Conservation (phyloP, 2,113 vertebrate genomes). For the Ifrita kowaldi region DNA sequence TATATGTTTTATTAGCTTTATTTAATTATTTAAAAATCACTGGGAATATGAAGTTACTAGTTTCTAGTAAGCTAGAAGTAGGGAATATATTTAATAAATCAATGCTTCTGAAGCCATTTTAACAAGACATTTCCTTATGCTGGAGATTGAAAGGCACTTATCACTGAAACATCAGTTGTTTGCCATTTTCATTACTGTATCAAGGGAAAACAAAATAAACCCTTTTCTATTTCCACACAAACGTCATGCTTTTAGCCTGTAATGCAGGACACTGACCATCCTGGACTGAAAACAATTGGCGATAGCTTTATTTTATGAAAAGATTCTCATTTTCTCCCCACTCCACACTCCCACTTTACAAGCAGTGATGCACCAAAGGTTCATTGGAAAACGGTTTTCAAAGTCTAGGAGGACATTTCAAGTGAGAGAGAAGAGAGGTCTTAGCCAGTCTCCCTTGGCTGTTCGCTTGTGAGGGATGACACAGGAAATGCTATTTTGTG, state of each 20-base stretch:
- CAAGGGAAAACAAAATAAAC: not conserved
- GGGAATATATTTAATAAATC: not conserved
- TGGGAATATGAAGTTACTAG: not conserved
- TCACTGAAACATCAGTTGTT: not conserved
- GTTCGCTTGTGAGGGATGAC: not conserved
- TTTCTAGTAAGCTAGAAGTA: not conserved
- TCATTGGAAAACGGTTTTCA: not conserved
- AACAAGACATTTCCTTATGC: not conserved
- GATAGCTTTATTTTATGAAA: not conserved
- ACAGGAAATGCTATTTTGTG: not conserved
- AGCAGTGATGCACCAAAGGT: not conserved
- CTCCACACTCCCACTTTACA: not conserved
- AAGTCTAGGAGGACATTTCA: not conserved
- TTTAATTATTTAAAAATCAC: not conserved
- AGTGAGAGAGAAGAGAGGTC: not conserved
- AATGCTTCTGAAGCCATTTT: not conserved
- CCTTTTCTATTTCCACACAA: not conserved
- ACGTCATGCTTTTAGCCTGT: not conserved
- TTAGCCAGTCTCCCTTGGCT: not conserved
- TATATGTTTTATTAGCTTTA: not conserved
- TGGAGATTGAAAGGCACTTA: not conserved
- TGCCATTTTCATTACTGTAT: not conserved
- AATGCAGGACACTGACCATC: not conserved
- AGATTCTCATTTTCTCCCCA: not conserved
- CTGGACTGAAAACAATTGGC: not conserved